Conservation (phyloP, 2,888 invertebrate species). For the Thalpophila matura region DNA sequence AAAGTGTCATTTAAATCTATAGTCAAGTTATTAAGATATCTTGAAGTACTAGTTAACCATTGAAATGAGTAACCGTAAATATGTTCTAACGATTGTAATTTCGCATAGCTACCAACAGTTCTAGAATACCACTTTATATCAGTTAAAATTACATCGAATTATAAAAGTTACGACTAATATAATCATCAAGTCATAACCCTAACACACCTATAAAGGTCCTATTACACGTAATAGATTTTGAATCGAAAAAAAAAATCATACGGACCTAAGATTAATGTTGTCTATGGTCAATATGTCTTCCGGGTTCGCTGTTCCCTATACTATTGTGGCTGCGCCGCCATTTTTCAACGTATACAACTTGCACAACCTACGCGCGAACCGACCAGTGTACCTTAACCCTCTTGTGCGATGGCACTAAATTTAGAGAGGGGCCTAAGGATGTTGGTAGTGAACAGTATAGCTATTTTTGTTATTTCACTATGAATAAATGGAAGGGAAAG, state of each 20-base stretch:
- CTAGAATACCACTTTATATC: too few relatives aligned
- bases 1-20: too few relatives aligned
- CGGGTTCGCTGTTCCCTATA: slow-evolving; percentile 86
- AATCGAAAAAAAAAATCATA: slow-evolving; percentile 56
- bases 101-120: too few relatives aligned
- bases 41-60: too few relatives aligned
- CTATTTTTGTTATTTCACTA: slow-evolving; percentile 91
- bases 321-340: slow-evolving; percentile 86
- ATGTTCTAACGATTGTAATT: too few relatives aligned
- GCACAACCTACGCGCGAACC: slow-evolving; percentile 84
- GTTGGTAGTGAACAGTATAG: slow-evolving; percentile 82
- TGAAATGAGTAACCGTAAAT: too few relatives aligned
- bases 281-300: slow-evolving; percentile 85
- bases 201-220: slow-evolving; percentile 19
- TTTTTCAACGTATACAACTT: slow-evolving; percentile 84
- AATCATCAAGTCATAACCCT: background rate
- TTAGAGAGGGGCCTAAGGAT: slow-evolving; percentile 64
- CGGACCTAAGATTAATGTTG: slow-evolving; percentile 84
- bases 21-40: too few relatives aligned
- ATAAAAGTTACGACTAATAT: background rate
- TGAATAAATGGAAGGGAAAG: slow-evolving; percentile 90
- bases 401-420: background rate
- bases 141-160: too few relatives aligned
- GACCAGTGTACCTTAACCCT: slow-evolving; percentile 61
- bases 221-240: slow-evolving; percentile 37